These are phyloP conservation scores for Trilocha varians DNA, from an alignment of 2,888 invertebrate genomes.

Conservation along the genomic window DNA sequence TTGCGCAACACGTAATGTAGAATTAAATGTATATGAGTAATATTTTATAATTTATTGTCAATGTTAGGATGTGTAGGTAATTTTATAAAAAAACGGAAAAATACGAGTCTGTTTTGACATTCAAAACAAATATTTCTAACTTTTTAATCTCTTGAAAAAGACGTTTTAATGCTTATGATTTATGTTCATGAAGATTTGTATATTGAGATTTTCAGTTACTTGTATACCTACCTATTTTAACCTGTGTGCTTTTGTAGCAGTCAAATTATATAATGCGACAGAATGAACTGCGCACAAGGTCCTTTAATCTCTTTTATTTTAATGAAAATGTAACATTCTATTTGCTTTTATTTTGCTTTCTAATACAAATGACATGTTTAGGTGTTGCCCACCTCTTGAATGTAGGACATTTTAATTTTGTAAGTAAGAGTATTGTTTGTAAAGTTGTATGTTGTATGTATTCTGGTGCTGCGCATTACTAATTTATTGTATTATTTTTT, in stretches of 20 bases:
- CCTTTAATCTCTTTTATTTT: too few relatives aligned
- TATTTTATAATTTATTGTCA: background rate
- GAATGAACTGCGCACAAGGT: too few relatives aligned
- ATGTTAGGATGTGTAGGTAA: background rate
- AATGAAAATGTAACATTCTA: too few relatives aligned
- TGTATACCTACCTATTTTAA: too few relatives aligned
- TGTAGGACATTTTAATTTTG: background rate
- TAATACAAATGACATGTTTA: too few relatives aligned
- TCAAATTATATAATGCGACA: too few relatives aligned
- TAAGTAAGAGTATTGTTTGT: slow-evolving; percentile 11
- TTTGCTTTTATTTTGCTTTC: too few relatives aligned
- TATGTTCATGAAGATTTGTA: too few relatives aligned
- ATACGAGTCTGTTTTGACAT: background rate
- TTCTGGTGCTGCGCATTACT: slow-evolving; percentile 69
- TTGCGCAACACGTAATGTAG: background rate
- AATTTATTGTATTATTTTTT: slow-evolving; percentile 64
- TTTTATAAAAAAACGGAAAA: background rate
- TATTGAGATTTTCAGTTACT: too few relatives aligned
- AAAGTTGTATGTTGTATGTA: slow-evolving; percentile 56
- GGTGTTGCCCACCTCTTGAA: background rate
- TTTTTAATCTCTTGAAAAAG: too few relatives aligned
- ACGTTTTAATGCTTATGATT: too few relatives aligned
- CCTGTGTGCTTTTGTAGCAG: too few relatives aligned
- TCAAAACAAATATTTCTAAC: background rate
- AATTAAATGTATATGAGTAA: background rate